Base-by-base conservation (phyloP, 2,888 invertebrate genomes). In the Cerastis rubricosa region DNA sequence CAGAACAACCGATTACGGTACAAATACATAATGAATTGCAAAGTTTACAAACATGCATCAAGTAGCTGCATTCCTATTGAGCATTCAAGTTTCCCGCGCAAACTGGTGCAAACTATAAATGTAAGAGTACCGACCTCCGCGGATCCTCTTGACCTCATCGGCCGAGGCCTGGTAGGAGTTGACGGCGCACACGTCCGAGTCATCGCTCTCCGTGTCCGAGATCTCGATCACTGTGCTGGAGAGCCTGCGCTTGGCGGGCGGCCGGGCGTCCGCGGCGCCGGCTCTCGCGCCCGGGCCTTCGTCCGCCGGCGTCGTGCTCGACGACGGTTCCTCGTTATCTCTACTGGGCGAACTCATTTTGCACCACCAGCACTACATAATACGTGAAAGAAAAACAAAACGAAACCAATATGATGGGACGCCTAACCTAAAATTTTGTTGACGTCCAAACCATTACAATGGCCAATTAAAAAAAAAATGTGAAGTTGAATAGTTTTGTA, bases 131-230 rank as follows among this genome's bases (percentile, higher is more conserved):
- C 91, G 78, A 96, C 97, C 96, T 85, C 95, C 95, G 40, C 97
- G 95, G 79, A 97, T 96, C 86, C 96, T 93, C 86, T 97, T 97
- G 78, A 96, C 96, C 89, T 97, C 97, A 81, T 96, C 96, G 2
- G 96, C 95, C 35, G 96, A 90, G 49, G 97, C 97, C 88, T 96
- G 96, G 90, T 97, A 97, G 1, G 96, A 95, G 76, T 94, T 95
- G 19, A 97, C 96, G 9, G 97, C 96, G 80, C 97, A 97, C n/a
- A 97, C 93, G 74, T 96, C 96, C n/a, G 97, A 97, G 78, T 96
- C 97, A 70, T 96, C 96, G 76, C 95, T 96, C 22, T 97, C 97
- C 1, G 96, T 95, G 83, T 97, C 96, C 19, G 96, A 96, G 71
- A 97, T 97, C 88, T 96, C 96, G 71, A 97, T 96, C 25, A 97